phyloP scores from a whole-genome alignment of 1,140 invertebrate species.

The Hycleus cichorii region DNA sequence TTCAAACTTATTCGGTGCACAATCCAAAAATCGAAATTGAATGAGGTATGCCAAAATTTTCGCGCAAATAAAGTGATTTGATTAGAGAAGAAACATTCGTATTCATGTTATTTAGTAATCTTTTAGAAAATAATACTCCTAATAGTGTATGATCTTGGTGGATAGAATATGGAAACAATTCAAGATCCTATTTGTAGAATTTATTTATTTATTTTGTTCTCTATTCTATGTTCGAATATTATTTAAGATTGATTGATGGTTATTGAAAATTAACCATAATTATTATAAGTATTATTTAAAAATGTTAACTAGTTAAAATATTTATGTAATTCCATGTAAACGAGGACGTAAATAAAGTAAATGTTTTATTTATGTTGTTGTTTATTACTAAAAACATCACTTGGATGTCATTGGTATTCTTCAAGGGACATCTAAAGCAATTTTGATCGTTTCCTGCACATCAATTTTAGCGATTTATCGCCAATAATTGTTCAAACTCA shows the following conservation, averaged over 20 bases:
- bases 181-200: not conserved
- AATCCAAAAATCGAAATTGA: slow-evolving; percentile 14
- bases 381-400: not conserved
- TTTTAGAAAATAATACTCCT: not conserved
- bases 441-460: no score
- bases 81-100: no score
- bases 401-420: no score
- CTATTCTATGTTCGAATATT: no score
- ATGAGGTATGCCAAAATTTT: slow-evolving; percentile 1
- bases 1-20: slow-evolving; percentile 29
- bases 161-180: not conserved
- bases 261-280: not conserved
- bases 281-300: not conserved
- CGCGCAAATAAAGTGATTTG: no score
- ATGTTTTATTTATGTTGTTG: not conserved
- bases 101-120: not conserved
- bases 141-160: not conserved
- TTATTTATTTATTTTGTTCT: slow-evolving; percentile 3
- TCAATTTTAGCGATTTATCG: no score
- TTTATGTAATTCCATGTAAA: slow-evolving; percentile 2
- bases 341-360: not conserved
- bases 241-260: not conserved
- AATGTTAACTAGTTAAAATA: slow-evolving; percentile 2
- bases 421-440: no score
- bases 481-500: no score